phyloP scores from a whole-genome alignment of 1,140 invertebrate genomes.

The Amphibalanus amphitrite region DNA sequence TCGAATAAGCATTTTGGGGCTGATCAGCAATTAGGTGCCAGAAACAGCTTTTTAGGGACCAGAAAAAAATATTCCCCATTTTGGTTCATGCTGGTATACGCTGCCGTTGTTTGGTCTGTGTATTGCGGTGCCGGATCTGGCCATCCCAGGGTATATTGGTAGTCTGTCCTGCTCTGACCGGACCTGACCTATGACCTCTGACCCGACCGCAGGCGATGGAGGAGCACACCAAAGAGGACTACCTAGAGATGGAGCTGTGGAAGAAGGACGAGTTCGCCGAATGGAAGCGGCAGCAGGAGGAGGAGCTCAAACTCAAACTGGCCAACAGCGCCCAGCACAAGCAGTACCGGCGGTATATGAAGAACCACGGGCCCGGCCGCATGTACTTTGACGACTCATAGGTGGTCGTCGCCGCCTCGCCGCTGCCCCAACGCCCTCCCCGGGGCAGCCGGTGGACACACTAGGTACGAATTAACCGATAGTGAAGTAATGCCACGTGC shows the following conservation, averaged over 20 bases:
- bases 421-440: no score
- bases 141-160: no score
- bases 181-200: not conserved
- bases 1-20: no score
- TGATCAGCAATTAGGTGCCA: no score
- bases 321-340: constrained; percentile 59
- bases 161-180: not conserved
- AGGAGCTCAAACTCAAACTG: constrained; percentile 57
- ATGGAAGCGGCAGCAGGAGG: constrained; percentile 67
- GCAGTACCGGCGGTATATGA: constrained; percentile 58
- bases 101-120: no score
- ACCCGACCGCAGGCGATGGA: constrained; percentile 36
- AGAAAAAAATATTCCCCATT: no score
- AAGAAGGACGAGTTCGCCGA: constrained; percentile 50
- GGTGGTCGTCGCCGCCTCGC: constrained; percentile 15
- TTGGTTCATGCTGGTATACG: no score
- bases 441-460: no score
- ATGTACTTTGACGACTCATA: constrained; percentile 63
- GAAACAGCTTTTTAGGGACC: no score
- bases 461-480: no score
- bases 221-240: constrained; percentile 53
- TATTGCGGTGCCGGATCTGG: no score
- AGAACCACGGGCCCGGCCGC: constrained; percentile 52
- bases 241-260: constrained; percentile 59
- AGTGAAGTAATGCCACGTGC: no score